phyloP scores from a whole-genome alignment of 2,888 invertebrate genomes.

The Beris morrisii region DNA sequence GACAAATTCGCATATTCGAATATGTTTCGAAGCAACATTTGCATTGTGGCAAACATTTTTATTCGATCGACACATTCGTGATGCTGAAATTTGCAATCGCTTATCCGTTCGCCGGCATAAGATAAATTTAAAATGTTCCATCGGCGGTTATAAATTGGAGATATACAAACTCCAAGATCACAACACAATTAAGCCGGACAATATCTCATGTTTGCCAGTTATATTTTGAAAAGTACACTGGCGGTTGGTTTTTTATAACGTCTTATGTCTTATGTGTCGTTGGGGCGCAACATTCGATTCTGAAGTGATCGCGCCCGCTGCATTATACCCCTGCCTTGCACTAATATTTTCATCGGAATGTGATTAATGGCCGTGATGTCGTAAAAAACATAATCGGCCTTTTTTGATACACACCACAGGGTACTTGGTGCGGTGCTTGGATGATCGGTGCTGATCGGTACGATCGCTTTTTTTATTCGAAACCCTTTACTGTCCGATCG shows the following conservation, averaged over 20 bases:
- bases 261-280: constrained; percentile 23
- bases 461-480: constrained; percentile 23
- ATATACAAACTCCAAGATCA: constrained; percentile 31
- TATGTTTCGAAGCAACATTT: too few species aligned
- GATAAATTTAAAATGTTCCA: constrained; percentile 31
- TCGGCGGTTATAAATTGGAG: constrained; percentile 30
- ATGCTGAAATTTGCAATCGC: constrained; percentile 27
- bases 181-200: constrained; percentile 33
- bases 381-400: constrained; percentile 42
- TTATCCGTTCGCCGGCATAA: constrained; percentile 25
- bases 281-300: constrained; percentile 14
- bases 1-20: too few species aligned
- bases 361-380: constrained; percentile 45
- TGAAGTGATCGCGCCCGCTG: not conserved
- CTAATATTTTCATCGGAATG: constrained; percentile 46
- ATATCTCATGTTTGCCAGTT: constrained; percentile 26
- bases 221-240: not conserved
- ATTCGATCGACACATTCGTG: constrained; percentile 5
- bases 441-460: constrained; percentile 31
- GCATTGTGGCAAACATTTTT: too few species aligned
- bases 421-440: constrained; percentile 32
- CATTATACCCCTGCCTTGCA: constrained; percentile 29
- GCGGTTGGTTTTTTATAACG: not conserved
- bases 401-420: constrained; percentile 42
- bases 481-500: not conserved